Conservation (phyloP, 1,140 invertebrate species). For the Phymorhynchus buccinoides region DNA sequence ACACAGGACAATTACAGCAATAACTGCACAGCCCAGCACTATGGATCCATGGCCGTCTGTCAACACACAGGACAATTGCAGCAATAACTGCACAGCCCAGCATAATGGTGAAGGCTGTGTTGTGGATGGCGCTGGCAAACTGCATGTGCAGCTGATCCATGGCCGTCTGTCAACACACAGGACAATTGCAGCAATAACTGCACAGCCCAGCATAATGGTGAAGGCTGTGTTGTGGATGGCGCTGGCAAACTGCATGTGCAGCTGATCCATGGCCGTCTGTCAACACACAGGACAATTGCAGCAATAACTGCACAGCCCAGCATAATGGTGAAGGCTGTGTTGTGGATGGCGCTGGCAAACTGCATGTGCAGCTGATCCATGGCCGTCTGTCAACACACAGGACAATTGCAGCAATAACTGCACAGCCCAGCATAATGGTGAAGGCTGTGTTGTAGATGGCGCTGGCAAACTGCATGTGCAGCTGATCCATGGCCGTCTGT, state of each 20-base stretch:
- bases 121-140: slow-evolving; percentile 85
- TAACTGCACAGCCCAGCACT: too few relatives aligned
- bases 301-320: slow-evolving; percentile 80
- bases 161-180: slow-evolving; percentile 81
- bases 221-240: too few relatives aligned
- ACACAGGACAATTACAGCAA: slow-evolving; percentile 64
- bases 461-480: slow-evolving; percentile 95
- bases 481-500: slow-evolving; percentile 91
- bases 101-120: too few relatives aligned
- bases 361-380: slow-evolving; percentile 97
- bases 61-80: slow-evolving; percentile 67
- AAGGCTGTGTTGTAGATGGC: slow-evolving; percentile 92
- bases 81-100: too few relatives aligned
- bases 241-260: too few relatives aligned
- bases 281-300: too few relatives aligned
- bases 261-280: too few relatives aligned
- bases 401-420: too few relatives aligned
- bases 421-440: slow-evolving; percentile 76
- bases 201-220: too few relatives aligned
- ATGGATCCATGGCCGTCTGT: slow-evolving; percentile 94
- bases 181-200: background rate
- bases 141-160: slow-evolving; percentile 97
- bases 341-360: slow-evolving; percentile 93
- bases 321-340: slow-evolving; percentile 81
- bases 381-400: too few relatives aligned